Base-by-base conservation (phyloP, 2,888 invertebrate genomes). In the Hirtodrosophila cameraria region DNA sequence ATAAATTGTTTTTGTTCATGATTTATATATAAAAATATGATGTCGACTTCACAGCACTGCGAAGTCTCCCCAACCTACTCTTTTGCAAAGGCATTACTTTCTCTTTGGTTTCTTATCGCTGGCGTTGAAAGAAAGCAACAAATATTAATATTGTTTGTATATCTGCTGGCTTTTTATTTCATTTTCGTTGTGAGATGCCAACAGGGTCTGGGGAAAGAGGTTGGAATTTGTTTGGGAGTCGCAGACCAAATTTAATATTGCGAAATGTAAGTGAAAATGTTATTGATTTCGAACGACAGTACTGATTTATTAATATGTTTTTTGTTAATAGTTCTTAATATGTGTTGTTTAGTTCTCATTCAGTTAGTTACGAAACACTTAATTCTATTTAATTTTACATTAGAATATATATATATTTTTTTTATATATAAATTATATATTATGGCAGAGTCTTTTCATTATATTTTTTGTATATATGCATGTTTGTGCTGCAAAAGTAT, bases 1-100 rank as follows among this genome's bases (percentile, higher is more conserved):
- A 84, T 84, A 86, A 84, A 84, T 84, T 79, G 86, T 84, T 84
- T 86, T 86, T 65, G 48, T 86, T 77, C 70, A 86, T 86, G 86
- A 86, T 84, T 86, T 84, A 86, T 81, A 82, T 71, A 70, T 64
- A 62, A 65, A 75, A 70, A 75, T 70, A 63, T 70, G 61, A 52
- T 42, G 65, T 63, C 60, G 73, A 60, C 60, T 58, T 53, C 42
- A 53, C 67, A 45, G 63, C 62, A 36, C 50, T 61, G 23, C 23
- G 23, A 23, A 3, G 6, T 23, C 3, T 6, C 13, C 46, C 13
- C 30, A 13, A 27, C 7, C 30, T 27, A 18, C 15, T 54, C 35
- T 59, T 48, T n/a, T n/a, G n/a, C 12, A 11, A 13, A 41, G 38
- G 18, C 49, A 30, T 58, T 33, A 53, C 46, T 60, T 62, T 42